Base-by-base conservation (phyloP, 92 coral and sea anemone species). In the Parazoanthus atlanticus region DNA sequence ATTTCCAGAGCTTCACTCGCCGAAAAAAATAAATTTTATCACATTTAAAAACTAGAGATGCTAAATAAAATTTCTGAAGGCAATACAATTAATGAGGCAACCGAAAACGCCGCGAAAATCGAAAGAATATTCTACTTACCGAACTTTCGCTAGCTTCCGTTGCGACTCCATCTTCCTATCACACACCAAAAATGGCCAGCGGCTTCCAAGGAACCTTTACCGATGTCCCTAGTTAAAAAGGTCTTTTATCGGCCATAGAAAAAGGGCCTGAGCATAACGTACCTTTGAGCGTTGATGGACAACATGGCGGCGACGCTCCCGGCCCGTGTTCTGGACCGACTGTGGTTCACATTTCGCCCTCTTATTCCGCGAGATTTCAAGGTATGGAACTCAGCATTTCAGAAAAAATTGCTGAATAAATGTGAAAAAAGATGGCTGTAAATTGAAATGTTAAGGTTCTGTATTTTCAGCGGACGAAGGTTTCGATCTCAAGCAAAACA, bases 131-230 rank as follows among this genome's bases (percentile, higher is more conserved):
- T 79, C 29, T 79, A 47, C 41, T 79, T 79, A 79, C 67, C 70
- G 83, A 30, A 79, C 23, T 79, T 29, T 49, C 41, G 26, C 83
- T 52, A 1, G 69, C 83, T 28, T 79, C 38, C 83, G 52, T 79
- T 79, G 41, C 2, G 0, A 79, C 83, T 79, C 40, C 83, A 79
- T 79, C 36, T 79, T 79, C 13, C 83, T 79, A 79, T 49, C 83
- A 12, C 69, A 43, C 26, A n/a, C 83, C 3, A 1, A 79, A 79
- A 79, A 79, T 11, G 83, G 25, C 25, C 70, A 79, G 83, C 69
- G 83, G 69, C 25, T 6, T 49, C 83, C 83, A 79, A 54, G 83
- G 83, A 54, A 79, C 83, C 70, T 79, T 79, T 79, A 12, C 38
- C 41, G 25, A 49, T 79, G 41, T 79, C 83, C 67, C 36, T 29